Base-by-base conservation (phyloP, 2,797 vertebrate genomes). In the Selene dorsalis region DNA sequence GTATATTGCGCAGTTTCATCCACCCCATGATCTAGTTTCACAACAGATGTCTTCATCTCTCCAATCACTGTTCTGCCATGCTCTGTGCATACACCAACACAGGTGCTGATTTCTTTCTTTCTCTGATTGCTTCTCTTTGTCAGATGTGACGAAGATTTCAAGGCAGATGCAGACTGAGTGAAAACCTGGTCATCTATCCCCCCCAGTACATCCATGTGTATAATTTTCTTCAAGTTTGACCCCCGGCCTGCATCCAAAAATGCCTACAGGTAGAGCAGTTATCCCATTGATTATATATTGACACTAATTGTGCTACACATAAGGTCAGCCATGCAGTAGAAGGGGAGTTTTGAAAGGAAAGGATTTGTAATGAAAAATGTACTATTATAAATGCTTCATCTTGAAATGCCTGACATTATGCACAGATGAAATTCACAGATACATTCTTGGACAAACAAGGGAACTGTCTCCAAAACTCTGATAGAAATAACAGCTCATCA, bases 191-290 rank as follows among this genome's bases (percentile, higher is more conserved):
- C 76, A 72, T 67, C 81, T 75, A 68, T 67, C 80, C 48, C 80
- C 48, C 50, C 30, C 43, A 82, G 50, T 71, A 4, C 92, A 92
- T 93, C 92, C 95, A 99, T 99, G 98, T 99, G 98, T 89, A 99
- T 99, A 91, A 96, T 99, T 92, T 97, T 99, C 87, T 97, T 99
- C 90, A 99, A 99, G 95, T 99, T 99, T 71, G 97, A 99, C 90
- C 98, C 97, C 65, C 96, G 95, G 22, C 97, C 97, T 73, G 96
- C 93, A 82, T 98, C 98, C 90, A 98, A 97, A 96, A 99, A 96
- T 95, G 97, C 97, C 1, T 99, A 99, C 96, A 99, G 98, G 98
- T 99, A 95, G 93, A 82, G 32, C n/a, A 18, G 1, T 22, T 18
- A 43, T 55, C 3, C 22, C 4, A 74, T 79, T n/a, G 1, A 45